Base-by-base conservation (phyloP, 2,888 invertebrate species). In the Polietes domitor region DNA sequence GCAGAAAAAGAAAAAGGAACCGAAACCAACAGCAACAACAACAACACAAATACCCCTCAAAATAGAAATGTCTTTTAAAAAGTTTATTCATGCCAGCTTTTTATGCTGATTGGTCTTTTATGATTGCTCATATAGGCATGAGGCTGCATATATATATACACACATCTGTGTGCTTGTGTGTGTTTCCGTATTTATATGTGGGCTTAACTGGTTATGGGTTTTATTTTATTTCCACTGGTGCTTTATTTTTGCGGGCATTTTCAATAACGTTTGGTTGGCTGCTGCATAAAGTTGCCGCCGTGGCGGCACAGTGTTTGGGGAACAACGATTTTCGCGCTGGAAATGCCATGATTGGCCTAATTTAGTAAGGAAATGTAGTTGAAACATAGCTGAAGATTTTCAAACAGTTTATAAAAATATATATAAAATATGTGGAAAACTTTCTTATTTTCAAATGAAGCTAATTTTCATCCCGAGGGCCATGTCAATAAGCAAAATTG, bases 51-150 rank as follows among this genome's bases (percentile, higher is more conserved):
- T 4, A 4, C 47, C 47, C 74, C 77, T 50, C 32, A 21, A 75
- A 75, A 80, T 65, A 68, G 72, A 76, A 78, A 84, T 81, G 68
- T 84, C 72, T 81, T 76, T 83, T 55, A 55, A 79, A 78, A 84
- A 76, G 78, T 80, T 80, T 84, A 80, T 75, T 77, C 74, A 80
- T 77, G 83, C 77, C 77, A 72, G 43, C 24, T 73, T 76, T 78
- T 80, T 75, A 76, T 81, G 78, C 76, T 79, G 80, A 84, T 84
- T 81, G 80, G 74, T 72, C 71, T 83, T 77, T 80, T 80, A 77
- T 72, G 77, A 80, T 68, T 74, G 61, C 71, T 72, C 74, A 41
- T 47, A 17, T 58, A 58, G 4, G 50, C 28, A 43, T 70, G 58
- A 2, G 15, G 12, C 21, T 15, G 12, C 7, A 37, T 37, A 19